Conservation (phyloP, 2,113 vertebrate species). For the Corythornis cristatus region DNA sequence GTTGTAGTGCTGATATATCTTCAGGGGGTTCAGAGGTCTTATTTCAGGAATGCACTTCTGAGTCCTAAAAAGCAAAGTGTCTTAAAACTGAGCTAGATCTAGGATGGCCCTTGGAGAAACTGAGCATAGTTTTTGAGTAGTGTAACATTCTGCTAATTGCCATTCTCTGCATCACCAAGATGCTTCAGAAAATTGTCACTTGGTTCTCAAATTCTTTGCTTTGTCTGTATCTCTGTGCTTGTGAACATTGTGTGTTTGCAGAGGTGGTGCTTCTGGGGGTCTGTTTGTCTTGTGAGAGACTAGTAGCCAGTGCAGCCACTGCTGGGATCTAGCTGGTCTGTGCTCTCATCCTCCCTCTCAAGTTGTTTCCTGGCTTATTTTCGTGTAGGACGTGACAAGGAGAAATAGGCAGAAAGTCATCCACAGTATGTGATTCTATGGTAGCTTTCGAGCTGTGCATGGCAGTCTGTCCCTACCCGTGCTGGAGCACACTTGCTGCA, state of each 20-base stretch:
- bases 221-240: not conserved
- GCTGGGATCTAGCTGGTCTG: not conserved
- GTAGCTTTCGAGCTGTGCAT: rapidly evolving
- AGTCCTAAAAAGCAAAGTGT: not conserved
- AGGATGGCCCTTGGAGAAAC: not conserved
- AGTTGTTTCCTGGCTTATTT: not conserved
- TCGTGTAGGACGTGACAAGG: not conserved
- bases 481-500: rapidly evolving
- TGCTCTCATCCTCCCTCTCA: not conserved
- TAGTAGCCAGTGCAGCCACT: not conserved
- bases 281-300: not conserved
- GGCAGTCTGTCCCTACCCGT: rapidly evolving
- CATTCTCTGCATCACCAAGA: not conserved
- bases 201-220: not conserved
- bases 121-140: not conserved
- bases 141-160: not conserved
- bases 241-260: not conserved
- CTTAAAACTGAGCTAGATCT: not conserved
- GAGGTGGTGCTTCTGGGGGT: not conserved
- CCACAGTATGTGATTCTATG: rapidly evolving
- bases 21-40: not conserved
- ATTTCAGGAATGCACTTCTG: slow-evolving; percentile 39
- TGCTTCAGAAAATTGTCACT: not conserved
- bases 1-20: not conserved
- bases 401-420: not conserved